Evolutionary conservation across 2,113 vertebrate species (phyloP).

Genomic region (Myxocyprinus asiaticus): DNA sequence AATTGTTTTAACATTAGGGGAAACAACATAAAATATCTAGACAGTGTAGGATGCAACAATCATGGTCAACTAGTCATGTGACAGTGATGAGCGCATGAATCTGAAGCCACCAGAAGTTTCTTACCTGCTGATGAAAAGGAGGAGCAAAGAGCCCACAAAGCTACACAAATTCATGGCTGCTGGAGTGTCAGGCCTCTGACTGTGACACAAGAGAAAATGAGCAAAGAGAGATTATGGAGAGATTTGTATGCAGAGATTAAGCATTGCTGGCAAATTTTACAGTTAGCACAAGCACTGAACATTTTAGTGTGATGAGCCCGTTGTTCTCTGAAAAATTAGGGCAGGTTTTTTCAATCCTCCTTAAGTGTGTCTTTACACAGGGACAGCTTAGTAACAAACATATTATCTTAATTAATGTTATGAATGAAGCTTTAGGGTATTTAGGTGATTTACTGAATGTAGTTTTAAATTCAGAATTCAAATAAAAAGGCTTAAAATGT

Average conservation of each 20-base stretch:
- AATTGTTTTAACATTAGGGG: background rate
- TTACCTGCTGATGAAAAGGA: constrained; percentile 57
- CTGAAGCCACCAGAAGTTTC: background rate
- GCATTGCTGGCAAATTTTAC: constrained; percentile 14
- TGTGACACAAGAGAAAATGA: constrained; percentile 26
- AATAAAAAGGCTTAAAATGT: no score
- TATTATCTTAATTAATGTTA: background rate
- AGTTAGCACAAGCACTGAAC: background rate
- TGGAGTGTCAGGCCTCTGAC: constrained; percentile 31
- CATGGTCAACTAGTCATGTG: background rate
- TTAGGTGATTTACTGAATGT: no score
- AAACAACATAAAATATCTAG: background rate
- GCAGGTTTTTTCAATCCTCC: background rate
- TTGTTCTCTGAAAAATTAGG: background rate
- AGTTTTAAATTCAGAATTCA: no score
- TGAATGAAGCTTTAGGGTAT: background rate
- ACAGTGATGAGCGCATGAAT: no score
- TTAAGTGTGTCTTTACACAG: background rate
- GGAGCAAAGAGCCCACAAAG: constrained; percentile 36
- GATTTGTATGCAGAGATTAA: constrained; percentile 31
- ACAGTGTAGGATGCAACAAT: background rate
- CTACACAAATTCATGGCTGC: constrained; percentile 50
- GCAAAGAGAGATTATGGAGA: constrained; percentile 2
- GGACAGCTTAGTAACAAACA: background rate
- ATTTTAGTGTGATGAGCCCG: constrained; percentile 7